Evolutionary conservation across 2,888 invertebrate species (phyloP).

Genomic region (Prosapia bicincta): DNA sequence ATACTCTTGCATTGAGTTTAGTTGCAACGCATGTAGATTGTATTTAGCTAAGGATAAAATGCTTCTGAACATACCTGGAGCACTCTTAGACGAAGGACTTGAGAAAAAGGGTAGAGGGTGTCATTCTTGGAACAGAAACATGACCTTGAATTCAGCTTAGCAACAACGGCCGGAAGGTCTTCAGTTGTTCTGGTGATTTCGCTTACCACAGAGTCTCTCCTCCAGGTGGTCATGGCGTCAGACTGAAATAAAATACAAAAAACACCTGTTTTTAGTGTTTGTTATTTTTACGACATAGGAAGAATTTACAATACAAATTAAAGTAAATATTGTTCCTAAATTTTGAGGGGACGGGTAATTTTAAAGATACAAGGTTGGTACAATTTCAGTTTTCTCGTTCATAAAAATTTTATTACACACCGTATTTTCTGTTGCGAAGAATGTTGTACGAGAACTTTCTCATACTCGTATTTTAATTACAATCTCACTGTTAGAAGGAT

Average conservation of each 20-base stretch:
- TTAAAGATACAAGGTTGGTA: too few species aligned
- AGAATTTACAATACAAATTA: too few species aligned
- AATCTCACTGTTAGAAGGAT: too few species aligned
- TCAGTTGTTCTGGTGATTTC: slow-evolving; percentile 35
- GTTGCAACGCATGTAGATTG: not conserved
- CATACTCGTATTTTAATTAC: too few species aligned
- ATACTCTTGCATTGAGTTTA: not conserved
- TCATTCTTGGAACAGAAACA: slow-evolving; percentile 29
- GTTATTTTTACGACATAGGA: too few species aligned
- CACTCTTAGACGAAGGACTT: slow-evolving; percentile 42
- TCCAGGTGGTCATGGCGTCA: not conserved
- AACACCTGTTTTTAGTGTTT: too few species aligned
- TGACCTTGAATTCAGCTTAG: slow-evolving; percentile 33
- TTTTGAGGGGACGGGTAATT: too few species aligned
- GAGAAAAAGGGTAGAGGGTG: slow-evolving; percentile 46
- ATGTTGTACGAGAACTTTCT: too few species aligned
- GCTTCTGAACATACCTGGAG: slow-evolving; percentile 36
- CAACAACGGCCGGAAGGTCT: slow-evolving; percentile 36
- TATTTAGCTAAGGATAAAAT: not conserved
- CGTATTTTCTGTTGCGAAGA: too few species aligned
- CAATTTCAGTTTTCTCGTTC: too few species aligned
- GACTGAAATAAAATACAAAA: not conserved
- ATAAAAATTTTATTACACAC: too few species aligned
- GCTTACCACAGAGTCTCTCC: slow-evolving; percentile 32
- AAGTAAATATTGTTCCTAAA: too few species aligned